Evolutionary conservation across 2,113 vertebrate genomes (phyloP).

Genomic region (Cyprinodon tularosa): DNA sequence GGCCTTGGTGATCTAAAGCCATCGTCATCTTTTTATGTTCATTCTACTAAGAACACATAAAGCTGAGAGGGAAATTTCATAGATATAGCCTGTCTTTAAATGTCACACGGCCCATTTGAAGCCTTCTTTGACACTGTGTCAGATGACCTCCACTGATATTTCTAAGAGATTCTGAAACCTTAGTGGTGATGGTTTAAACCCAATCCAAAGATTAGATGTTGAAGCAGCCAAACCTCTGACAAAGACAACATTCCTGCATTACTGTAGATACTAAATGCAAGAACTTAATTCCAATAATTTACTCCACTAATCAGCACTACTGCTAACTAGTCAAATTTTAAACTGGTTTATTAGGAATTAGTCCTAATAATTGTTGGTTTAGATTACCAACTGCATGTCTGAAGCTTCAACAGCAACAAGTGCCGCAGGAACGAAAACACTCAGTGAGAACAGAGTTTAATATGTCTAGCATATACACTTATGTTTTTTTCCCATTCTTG

Average conservation of each 20-base stretch:
- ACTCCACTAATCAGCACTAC: constrained; percentile 12
- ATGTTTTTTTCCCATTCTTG: too few species aligned
- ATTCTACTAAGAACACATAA: too few species aligned
- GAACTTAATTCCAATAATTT: constrained; percentile 3
- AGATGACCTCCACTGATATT: neutral
- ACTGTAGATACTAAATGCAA: constrained; percentile 4
- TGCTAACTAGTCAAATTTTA: constrained; percentile 25
- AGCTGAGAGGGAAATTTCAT: neutral
- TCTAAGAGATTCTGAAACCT: neutral
- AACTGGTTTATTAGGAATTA: constrained; percentile 52
- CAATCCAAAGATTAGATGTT: constrained; percentile 18
- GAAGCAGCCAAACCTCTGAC: constrained; percentile 23
- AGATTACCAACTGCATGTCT: constrained; percentile 35
- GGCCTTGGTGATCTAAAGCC: constrained; percentile 68
- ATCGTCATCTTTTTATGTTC: too few species aligned
- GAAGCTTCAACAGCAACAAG: constrained; percentile 25
- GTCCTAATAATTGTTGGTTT: constrained; percentile 56
- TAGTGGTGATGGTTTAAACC: constrained; percentile 6
- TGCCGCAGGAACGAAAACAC: constrained; percentile 6
- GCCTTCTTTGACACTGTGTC: neutral
- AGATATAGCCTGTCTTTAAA: neutral
- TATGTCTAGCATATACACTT: too few species aligned
- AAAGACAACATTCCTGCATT: constrained; percentile 1
- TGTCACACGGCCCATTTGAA: neutral
- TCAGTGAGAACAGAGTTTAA: neutral